Evolutionary conservation across 2,797 vertebrate genomes (phyloP).

Genomic region (Podarcis lilfordi): DNA sequence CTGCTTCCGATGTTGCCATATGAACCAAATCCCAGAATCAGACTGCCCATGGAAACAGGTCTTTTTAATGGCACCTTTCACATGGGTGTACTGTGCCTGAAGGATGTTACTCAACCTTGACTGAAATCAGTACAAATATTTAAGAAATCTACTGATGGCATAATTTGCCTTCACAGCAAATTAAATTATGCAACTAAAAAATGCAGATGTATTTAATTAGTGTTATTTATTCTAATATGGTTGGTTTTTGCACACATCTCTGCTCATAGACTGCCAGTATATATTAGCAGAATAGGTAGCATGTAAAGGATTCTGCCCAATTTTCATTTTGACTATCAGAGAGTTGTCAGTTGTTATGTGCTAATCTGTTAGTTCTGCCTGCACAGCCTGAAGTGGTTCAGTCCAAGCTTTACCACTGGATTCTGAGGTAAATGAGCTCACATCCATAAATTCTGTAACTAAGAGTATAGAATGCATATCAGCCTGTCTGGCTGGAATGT

Average conservation of each 20-base stretch:
- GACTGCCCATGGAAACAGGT: not conserved
- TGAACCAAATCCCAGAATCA: not conserved
- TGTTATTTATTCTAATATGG: not conserved
- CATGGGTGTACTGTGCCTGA: not conserved
- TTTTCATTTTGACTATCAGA: not conserved
- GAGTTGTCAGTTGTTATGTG: not conserved
- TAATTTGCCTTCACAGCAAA: not conserved
- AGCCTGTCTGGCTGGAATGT: not conserved
- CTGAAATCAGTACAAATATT: not conserved
- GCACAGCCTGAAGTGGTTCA: not conserved
- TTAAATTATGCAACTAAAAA: not conserved
- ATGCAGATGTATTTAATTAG: not conserved
- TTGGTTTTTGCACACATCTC: not conserved
- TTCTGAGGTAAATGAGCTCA: not conserved
- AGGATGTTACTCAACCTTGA: not conserved
- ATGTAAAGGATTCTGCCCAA: too few species aligned
- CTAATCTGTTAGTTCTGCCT: not conserved
- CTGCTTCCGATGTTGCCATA: not conserved
- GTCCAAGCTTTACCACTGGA: not conserved
- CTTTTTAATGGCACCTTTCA: not conserved
- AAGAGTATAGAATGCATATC: not conserved
- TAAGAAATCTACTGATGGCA: not conserved
- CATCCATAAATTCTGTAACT: not conserved
- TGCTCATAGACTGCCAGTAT: not conserved
- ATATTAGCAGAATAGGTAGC: not conserved